Evolutionary conservation across 2,113 vertebrate species (phyloP).

Genomic region (Axis porcinus): DNA sequence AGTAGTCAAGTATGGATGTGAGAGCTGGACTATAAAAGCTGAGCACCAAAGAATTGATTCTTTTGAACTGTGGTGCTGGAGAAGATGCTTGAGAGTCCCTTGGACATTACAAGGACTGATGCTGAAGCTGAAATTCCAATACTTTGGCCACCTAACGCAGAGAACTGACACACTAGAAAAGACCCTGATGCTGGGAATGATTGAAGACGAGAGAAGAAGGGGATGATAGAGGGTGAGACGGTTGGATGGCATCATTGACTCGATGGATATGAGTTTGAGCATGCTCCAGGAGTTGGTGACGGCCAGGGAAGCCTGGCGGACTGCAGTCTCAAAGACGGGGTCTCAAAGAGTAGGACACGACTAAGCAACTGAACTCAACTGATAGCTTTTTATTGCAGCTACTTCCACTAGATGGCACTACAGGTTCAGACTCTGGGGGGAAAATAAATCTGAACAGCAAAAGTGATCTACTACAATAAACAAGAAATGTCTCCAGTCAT

Average conservation of each 20-base stretch:
- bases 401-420: slow-evolving; percentile 64
- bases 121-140: not conserved
- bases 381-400: not conserved
- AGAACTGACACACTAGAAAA: not conserved
- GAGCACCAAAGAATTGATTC: not conserved
- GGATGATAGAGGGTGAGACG: not conserved
- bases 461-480: not conserved
- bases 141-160: not conserved
- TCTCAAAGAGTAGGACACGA: not conserved
- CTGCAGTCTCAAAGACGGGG: not conserved
- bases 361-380: not conserved
- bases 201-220: not conserved
- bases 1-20: not conserved
- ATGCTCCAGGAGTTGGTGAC: not conserved
- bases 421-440: not conserved
- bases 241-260: not conserved
- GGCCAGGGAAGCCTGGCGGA: not conserved
- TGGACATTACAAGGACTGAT: not conserved
- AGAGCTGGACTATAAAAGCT: not conserved
- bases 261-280: not conserved
- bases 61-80: not conserved
- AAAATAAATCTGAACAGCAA: not conserved
- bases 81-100: not conserved
- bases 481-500: not conserved
- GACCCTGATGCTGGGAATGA: not conserved